Evolutionary conservation across 2,797 vertebrate species (phyloP).

Genomic region (Garrulus glandarius): DNA sequence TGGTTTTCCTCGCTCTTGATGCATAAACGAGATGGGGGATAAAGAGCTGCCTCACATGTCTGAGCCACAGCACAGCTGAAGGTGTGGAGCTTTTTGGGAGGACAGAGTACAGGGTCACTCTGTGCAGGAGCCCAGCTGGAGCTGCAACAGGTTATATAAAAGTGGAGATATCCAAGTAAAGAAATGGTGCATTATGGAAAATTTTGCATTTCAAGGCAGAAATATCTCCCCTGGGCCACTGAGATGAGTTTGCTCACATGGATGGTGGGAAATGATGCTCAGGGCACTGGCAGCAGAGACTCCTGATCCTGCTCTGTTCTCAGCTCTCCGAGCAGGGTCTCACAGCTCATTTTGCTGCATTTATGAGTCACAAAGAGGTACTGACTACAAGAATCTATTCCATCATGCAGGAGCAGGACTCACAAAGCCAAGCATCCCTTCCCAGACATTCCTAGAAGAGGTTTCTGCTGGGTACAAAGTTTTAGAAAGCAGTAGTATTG

Average conservation of each 20-base stretch:
- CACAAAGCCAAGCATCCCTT: neutral
- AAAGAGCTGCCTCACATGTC: neutral
- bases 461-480: neutral
- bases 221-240: neutral
- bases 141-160: neutral
- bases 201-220: neutral
- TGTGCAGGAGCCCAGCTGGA: neutral
- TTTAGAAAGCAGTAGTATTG: neutral
- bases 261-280: neutral
- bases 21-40: neutral
- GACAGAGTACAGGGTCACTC: neutral
- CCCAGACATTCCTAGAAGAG: neutral
- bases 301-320: neutral
- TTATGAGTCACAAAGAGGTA: neutral
- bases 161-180: neutral
- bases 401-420: neutral
- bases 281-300: neutral
- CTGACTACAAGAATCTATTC: neutral
- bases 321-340: neutral
- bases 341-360: neutral
- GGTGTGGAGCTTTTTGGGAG: neutral
- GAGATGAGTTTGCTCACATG: neutral
- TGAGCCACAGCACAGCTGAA: neutral
- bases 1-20: accelerated
- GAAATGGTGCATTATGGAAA: neutral